These are phyloP conservation scores for Amorpha juglandis DNA, from an alignment of 2,888 invertebrate species.

Conservation along the genomic window DNA sequence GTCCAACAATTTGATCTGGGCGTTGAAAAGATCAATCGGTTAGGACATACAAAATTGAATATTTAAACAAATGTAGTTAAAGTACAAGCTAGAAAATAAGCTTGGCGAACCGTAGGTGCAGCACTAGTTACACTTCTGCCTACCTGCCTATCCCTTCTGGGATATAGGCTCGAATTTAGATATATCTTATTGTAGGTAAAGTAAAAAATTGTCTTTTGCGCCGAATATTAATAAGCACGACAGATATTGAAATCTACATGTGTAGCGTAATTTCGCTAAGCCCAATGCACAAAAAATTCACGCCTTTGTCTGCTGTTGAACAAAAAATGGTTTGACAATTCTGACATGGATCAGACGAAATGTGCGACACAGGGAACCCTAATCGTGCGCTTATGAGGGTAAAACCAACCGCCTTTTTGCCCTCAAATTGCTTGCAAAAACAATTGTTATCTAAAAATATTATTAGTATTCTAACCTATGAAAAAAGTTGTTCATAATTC, in stretches of 20 bases:
- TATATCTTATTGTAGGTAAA: no score
- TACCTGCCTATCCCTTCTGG: no score
- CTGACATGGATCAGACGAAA: neutral
- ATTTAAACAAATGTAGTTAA: no score
- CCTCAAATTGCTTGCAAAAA: neutral
- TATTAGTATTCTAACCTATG: neutral
- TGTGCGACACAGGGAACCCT: neutral
- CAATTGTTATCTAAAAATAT: neutral
- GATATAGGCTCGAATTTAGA: no score
- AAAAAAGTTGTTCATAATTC: no score
- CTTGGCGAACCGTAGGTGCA: no score
- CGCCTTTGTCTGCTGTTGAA: neutral
- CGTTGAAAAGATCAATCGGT: no score
- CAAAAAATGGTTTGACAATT: conserved; percentile 8
- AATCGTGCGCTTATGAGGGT: conserved; percentile 2
- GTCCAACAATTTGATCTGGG: no score
- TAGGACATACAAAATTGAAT: no score
- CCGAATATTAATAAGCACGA: neutral
- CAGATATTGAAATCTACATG: neutral
- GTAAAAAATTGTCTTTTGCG: neutral
- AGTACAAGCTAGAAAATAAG: no score
- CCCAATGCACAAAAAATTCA: neutral
- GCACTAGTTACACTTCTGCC: no score
- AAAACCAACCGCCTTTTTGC: conserved; percentile 4
- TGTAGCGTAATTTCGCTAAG: neutral